Conservation (phyloP, 2,888 invertebrate genomes). For the Patella ulyssiponensis region DNA sequence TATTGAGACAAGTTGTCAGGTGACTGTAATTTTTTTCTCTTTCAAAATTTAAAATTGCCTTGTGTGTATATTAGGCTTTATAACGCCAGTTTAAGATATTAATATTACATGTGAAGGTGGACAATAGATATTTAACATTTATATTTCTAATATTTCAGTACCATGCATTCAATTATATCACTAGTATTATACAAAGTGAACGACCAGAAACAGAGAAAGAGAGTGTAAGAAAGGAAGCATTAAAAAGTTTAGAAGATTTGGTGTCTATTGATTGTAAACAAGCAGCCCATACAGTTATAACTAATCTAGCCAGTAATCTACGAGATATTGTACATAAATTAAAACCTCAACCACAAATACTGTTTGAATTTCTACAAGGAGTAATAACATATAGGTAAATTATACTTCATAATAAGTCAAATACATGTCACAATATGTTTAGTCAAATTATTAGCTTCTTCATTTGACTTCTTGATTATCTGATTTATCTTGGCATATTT, state of each 20-base stretch:
- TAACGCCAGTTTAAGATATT: too few relatives aligned
- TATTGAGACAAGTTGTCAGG: too few relatives aligned
- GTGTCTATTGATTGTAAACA: constrained; percentile 78
- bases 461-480: too few relatives aligned
- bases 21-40: too few relatives aligned
- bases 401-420: constrained; percentile 3
- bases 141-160: constrained; percentile 61
- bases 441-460: too few relatives aligned
- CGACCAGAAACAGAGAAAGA: constrained; percentile 64
- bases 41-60: too few relatives aligned
- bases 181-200: constrained; percentile 70
- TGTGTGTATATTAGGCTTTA: too few relatives aligned
- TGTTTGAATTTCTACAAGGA: constrained; percentile 78
- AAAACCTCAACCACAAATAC: constrained; percentile 64
- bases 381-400: constrained; percentile 74
- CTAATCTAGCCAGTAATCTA: constrained; percentile 74
- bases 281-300: constrained; percentile 78
- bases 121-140: too few relatives aligned
- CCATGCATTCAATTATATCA: constrained; percentile 77
- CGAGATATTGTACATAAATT: constrained; percentile 57
- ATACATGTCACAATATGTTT: neutral
- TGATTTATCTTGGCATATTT: too few relatives aligned
- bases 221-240: constrained; percentile 65
- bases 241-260: constrained; percentile 73
- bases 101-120: too few relatives aligned